phyloP scores from a whole-genome alignment of 1,140 invertebrate genomes.

The Thalassaphorura encarpata region DNA sequence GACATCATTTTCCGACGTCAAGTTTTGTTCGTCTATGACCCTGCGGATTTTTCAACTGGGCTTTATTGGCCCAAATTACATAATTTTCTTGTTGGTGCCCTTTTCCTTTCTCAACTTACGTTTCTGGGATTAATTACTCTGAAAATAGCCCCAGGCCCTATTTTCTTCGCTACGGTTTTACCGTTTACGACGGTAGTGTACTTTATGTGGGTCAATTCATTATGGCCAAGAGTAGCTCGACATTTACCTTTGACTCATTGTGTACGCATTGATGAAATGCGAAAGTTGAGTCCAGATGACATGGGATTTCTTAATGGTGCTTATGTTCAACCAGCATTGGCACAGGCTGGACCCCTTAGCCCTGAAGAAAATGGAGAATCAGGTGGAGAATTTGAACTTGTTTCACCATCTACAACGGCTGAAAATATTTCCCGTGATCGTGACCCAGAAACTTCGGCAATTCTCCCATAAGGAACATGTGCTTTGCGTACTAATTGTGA shows the following conservation, averaged over 20 bases:
- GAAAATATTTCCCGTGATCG: too few relatives aligned
- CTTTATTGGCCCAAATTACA: neutral
- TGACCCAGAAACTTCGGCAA: too few relatives aligned
- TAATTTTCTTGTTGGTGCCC: neutral
- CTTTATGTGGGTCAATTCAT: neutral
- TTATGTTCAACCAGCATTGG: neutral
- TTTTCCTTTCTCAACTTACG: neutral
- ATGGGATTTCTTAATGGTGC: neutral
- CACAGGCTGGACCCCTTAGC: neutral
- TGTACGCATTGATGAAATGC: neutral
- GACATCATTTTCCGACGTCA: neutral
- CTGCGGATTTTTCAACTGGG: neutral
- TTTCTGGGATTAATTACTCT: neutral
- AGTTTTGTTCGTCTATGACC: constrained; percentile 3
- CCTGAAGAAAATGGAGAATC: neutral
- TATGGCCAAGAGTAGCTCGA: neutral
- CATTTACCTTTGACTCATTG: neutral
- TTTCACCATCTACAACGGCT: too few relatives aligned
- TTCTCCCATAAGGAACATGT: too few relatives aligned
- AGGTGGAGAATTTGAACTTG: too few relatives aligned
- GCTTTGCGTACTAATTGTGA: too few relatives aligned
- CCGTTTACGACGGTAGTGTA: neutral
- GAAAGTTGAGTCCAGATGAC: neutral
- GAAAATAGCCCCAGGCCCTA: neutral
- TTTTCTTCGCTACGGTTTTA: neutral